Percentiles rank a stretch among this genome's conserved stretches.
These are phyloP conservation scores for Cosmorhoe ocellata DNA, from an alignment of 2,888 invertebrate genomes.

Conservation along the genomic window DNA sequence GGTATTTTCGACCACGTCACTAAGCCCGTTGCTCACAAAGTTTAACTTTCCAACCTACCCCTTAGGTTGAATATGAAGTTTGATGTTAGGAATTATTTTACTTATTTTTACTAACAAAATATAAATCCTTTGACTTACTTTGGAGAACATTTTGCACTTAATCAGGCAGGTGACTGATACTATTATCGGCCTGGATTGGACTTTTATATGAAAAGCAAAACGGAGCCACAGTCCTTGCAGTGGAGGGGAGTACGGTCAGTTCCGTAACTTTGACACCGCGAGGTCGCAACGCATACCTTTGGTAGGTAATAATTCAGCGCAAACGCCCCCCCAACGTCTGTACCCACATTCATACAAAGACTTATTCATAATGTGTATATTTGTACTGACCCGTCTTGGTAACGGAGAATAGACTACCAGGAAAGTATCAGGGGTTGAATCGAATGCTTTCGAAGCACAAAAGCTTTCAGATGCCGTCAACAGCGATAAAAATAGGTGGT, in stretches of 20 bases:
- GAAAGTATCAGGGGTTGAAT: too few species aligned
- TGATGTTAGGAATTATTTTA: background rate
- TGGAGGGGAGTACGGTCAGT: slow-evolving; percentile 77
- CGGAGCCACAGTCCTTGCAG: slow-evolving; percentile 66
- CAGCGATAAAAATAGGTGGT: too few species aligned
- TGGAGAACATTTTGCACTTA: slow-evolving; percentile 80
- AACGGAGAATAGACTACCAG: too few species aligned
- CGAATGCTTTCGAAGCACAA: too few species aligned
- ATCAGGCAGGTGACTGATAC: slow-evolving; percentile 79
- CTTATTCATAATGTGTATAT: background rate
- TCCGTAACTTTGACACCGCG: slow-evolving; percentile 82
- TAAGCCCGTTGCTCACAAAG: too few species aligned
- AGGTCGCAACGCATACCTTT: slow-evolving; percentile 72
- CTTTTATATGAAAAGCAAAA: slow-evolving; percentile 82
- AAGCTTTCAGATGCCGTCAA: too few species aligned
- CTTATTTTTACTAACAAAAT: background rate
- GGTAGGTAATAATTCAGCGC: slow-evolving; percentile 54
- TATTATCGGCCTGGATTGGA: slow-evolving; percentile 69
- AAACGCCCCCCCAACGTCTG: slow-evolving; percentile 41
- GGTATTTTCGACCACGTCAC: too few species aligned
- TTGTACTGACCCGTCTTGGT: too few species aligned
- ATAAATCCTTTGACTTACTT: slow-evolving; percentile 60
- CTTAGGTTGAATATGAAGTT: too few species aligned
- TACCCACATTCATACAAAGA: slow-evolving; percentile 38
- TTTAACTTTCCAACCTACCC: too few species aligned